Evolutionary conservation across 2,113 vertebrate genomes (phyloP).

Genomic region (rabbit (Oryctolagus cuniculus)): mOryCun1.1 NC_091438.1:154114001-154114500

Average conservation of each 20-base stretch:
- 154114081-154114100: background rate
- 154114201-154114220: background rate
- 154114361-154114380: background rate
- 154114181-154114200: accelerated
- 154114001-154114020: background rate
- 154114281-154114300: background rate
- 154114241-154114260: background rate
- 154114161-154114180: background rate
- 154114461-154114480: background rate
- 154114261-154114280: accelerated
- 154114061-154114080: background rate
- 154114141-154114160: background rate
- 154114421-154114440: background rate
- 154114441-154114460: accelerated
- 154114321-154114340: background rate
- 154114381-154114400: background rate
- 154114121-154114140: background rate
- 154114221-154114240: accelerated
- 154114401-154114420: background rate
- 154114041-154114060: background rate
- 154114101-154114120: background rate
- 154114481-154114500: background rate
- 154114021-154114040: background rate
- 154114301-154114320: background rate
- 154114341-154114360: background rate